Percentiles rank a stretch among this genome's conserved stretches.
Evolutionary conservation across 2,888 invertebrate species (phyloP).

Genomic region (Cancer borealis): DNA sequence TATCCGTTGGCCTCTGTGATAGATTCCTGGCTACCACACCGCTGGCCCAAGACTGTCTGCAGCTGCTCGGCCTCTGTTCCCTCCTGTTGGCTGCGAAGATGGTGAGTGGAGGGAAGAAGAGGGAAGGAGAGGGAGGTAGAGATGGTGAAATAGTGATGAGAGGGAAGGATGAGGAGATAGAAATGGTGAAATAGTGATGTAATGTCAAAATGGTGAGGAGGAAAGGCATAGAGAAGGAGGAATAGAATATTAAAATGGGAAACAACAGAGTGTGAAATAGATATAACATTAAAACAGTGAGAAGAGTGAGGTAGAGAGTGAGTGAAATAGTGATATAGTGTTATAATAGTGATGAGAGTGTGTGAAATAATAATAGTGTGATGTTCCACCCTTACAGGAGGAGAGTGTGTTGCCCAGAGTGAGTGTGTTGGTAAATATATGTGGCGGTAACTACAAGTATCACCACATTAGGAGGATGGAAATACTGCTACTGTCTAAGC

Average conservation of each 20-base stretch:
- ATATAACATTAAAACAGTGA: too few relatives aligned
- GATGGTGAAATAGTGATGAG: background rate
- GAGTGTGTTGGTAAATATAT: conserved; percentile 62
- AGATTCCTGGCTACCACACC: conserved; percentile 71
- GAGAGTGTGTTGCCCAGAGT: conserved; percentile 64
- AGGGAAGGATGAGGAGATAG: too few relatives aligned
- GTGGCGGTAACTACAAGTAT: conserved; percentile 64
- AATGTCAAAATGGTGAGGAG: too few relatives aligned
- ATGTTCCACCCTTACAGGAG: conserved; percentile 51
- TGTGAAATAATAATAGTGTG: too few relatives aligned
- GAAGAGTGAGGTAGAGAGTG: too few relatives aligned
- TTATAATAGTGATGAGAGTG: too few relatives aligned
- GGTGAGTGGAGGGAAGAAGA: conserved; percentile 55
- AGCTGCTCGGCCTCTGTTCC: conserved; percentile 70
- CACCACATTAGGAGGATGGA: conserved; percentile 73
- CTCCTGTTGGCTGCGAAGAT: conserved; percentile 74
- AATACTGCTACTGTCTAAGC: conserved; percentile 65
- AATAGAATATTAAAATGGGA: too few relatives aligned
- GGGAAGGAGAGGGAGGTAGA: background rate
- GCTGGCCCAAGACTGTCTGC: conserved; percentile 75
- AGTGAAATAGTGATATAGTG: too few relatives aligned
- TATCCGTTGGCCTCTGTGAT: conserved; percentile 72
- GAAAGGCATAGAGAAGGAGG: too few relatives aligned
- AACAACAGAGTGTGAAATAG: too few relatives aligned
- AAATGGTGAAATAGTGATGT: too few relatives aligned